Base-by-base conservation (phyloP, 2,888 invertebrate genomes). In the Lithophane ornitopus region DNA sequence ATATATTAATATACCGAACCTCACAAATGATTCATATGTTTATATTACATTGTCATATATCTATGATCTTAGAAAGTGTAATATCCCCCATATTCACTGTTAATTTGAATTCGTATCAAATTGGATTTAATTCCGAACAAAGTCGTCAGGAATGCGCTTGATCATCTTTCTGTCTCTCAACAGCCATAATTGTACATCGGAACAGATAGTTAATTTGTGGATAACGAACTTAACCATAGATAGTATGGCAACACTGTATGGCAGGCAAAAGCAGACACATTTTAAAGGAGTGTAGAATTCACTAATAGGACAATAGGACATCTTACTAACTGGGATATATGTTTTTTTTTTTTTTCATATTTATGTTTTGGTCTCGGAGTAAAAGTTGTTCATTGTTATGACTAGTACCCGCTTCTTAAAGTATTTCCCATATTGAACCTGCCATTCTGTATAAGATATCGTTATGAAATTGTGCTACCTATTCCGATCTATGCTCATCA, bases 91-190 rank as follows among this genome's bases (percentile, higher is more conserved):
- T 59, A 9, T 59, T 41, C 2, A 52, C 69, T 44, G 11, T 16
- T 16, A 26, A 39, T 39, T 52, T 41, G 3, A 28, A 49, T 39
- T 44, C 34, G 16, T n/a, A 26, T 49, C 3, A 26, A 73, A 59
- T 49, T 73, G 12, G 39, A 41, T 59, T 73, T n/a, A 28, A 58
- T 46, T 61, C 28, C 3, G n/a, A 44, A 19, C n/a, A 3, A 63
- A 63, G 19, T 39, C 14, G 56, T 28, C 22, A 22, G 39, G 44
- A 77, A 22, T 74, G 39, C 26, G 77, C 77, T 75, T 54, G 22
- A 34, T 63, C 12, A 61, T 22, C 6, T 63, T 77, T 54, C 54
- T 63, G 54, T 26, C 4, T 46, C 16, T 56, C 16, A 44, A 56
- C 39, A 75, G 28, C 61, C 54, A 39, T 62, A 26, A 56, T 44